A percentile compares a stretch with the other conserved stretches of the same genome.
These are phyloP conservation scores for Sphinx pinastri DNA, from an alignment of 2,888 invertebrate genomes.

Conservation along the genomic window DNA sequence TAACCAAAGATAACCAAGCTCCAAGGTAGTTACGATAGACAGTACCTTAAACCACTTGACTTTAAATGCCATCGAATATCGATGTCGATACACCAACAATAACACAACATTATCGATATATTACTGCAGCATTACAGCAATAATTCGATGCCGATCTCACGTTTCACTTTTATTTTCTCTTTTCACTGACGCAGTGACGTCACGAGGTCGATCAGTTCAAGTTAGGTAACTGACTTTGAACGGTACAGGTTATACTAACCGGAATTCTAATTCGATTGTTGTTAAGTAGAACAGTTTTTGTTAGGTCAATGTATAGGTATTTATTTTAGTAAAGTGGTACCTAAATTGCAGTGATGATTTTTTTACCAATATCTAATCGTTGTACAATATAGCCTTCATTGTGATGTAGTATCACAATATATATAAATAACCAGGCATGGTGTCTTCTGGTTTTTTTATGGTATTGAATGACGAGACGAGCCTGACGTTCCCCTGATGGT, in stretches of 20 bases:
- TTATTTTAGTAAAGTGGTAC: not conserved
- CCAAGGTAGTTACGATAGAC: too few relatives aligned
- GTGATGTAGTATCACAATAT: too few relatives aligned
- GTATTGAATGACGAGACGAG: too few relatives aligned
- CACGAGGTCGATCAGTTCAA: slow-evolving; percentile 46
- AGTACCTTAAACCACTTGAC: too few relatives aligned
- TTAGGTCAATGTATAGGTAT: not conserved
- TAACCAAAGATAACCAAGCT: too few relatives aligned
- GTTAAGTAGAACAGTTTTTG: slow-evolving; percentile 5
- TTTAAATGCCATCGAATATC: not conserved
- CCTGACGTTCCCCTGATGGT: too few relatives aligned
- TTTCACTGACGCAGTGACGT: slow-evolving; percentile 41
- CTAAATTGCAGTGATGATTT: too few relatives aligned
- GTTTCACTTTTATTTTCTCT: slow-evolving; percentile 70
- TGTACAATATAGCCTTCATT: too few relatives aligned
- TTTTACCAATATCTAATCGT: too few relatives aligned
- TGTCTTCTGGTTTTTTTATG: too few relatives aligned
- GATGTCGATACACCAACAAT: not conserved
- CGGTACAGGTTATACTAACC: slow-evolving; percentile 14
- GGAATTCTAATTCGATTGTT: not conserved
- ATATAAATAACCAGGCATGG: too few relatives aligned
- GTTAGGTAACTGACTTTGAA: slow-evolving; percentile 30
- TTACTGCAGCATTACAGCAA: slow-evolving; percentile 36
- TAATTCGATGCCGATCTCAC: slow-evolving; percentile 44
- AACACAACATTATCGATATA: slow-evolving; percentile 20